These are phyloP conservation scores for Erebia aethiops DNA, from an alignment of 2,888 invertebrate genomes.

Conservation along the genomic window DNA sequence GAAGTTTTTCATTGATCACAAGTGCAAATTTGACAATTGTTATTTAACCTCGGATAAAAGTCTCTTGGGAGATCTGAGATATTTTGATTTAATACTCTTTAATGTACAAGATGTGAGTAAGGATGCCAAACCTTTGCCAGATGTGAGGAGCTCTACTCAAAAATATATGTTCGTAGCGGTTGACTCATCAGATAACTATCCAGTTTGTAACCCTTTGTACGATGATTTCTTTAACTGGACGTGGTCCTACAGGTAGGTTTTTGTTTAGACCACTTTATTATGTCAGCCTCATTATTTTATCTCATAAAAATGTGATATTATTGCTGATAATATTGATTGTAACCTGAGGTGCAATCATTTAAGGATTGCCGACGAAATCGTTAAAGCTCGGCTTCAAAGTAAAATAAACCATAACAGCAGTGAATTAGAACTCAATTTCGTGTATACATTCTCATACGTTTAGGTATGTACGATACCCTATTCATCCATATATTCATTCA, in stretches of 20 bases:
- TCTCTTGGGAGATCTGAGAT: slow-evolving; percentile 55
- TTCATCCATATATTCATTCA: too few relatives aligned
- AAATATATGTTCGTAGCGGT: slow-evolving; percentile 69
- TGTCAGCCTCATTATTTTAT: too few relatives aligned
- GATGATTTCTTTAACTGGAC: slow-evolving; percentile 74
- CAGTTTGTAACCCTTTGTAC: slow-evolving; percentile 59
- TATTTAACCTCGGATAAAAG: slow-evolving; percentile 61
- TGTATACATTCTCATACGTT: too few relatives aligned
- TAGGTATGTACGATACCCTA: too few relatives aligned
- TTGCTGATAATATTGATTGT: too few relatives aligned
- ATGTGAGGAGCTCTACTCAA: slow-evolving; percentile 54
- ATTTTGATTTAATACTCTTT: slow-evolving; percentile 69
- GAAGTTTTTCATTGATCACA: slow-evolving; percentile 49
- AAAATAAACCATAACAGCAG: too few relatives aligned
- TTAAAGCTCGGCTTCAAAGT: too few relatives aligned
- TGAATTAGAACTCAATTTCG: too few relatives aligned
- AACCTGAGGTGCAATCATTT: too few relatives aligned
- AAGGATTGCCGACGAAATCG: too few relatives aligned
- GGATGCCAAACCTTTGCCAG: slow-evolving; percentile 46
- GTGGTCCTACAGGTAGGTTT: slow-evolving; percentile 69
- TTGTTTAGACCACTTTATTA: neutral
- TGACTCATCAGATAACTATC: slow-evolving; percentile 65
- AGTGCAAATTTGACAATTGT: slow-evolving; percentile 60
- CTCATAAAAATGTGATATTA: too few relatives aligned
- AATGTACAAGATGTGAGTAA: slow-evolving; percentile 56